Conservation (phyloP, 2,797 vertebrate genomes). For the Glossophaga mutica region DNA sequence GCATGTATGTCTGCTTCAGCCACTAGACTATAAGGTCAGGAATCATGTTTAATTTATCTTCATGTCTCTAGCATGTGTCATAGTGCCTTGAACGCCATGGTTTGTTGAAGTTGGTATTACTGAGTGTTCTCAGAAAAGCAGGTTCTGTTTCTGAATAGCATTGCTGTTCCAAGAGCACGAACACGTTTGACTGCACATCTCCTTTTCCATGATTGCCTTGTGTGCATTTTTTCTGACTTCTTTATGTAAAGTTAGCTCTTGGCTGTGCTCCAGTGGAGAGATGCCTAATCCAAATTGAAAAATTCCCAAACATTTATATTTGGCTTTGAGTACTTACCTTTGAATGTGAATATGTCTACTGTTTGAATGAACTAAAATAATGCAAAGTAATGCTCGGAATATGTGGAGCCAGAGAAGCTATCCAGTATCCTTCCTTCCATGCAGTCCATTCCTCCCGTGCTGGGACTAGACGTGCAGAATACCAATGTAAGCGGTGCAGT, state of each 20-base stretch:
- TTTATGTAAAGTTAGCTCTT: constrained; percentile 12
- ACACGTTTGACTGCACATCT: constrained; percentile 18
- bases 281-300: constrained; percentile 21
- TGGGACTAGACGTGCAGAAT: neutral
- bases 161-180: neutral
- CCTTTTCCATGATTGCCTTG: neutral
- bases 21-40: neutral
- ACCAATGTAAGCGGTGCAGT: neutral
- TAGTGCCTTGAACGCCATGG: constrained; percentile 1
- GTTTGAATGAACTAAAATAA: constrained; percentile 31
- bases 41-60: constrained; percentile 36
- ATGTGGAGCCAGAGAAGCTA: neutral
- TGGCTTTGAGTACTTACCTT: constrained; percentile 31
- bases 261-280: neutral
- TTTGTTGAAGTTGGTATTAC: constrained; percentile 29
- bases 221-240: neutral
- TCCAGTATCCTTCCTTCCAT: neutral
- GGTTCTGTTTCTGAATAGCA: neutral
- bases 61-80: neutral
- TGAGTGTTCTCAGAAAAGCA: constrained; percentile 35
- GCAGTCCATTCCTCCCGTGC: neutral
- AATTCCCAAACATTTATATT: constrained; percentile 2
- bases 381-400: neutral
- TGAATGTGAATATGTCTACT: neutral
- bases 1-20: neutral